These are phyloP conservation scores for Enteromius afrohamiltoni DNA, from an alignment of 2,797 vertebrate species.

Conservation along the genomic window DNA sequence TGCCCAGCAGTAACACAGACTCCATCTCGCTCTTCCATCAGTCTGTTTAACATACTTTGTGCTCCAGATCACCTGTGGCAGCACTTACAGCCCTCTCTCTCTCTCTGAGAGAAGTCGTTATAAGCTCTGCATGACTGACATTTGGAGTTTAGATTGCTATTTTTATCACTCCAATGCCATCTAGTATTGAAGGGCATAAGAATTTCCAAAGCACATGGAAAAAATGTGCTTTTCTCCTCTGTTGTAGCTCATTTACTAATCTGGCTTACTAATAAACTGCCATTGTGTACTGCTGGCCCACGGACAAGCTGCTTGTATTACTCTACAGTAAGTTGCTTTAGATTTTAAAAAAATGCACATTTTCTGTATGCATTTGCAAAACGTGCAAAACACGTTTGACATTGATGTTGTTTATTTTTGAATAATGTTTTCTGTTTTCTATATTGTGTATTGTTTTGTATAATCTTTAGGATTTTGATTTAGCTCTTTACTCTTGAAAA, in stretches of 20 bases:
- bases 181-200: background rate
- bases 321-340: background rate
- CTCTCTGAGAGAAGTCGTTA: background rate
- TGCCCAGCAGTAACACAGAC: background rate
- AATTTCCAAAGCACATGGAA: background rate
- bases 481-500: background rate
- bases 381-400: background rate
- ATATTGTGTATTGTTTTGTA: background rate
- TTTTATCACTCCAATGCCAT: background rate
- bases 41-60: background rate
- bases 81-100: background rate
- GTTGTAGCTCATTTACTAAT: background rate
- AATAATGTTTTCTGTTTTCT: background rate
- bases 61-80: background rate
- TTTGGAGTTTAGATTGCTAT: background rate
- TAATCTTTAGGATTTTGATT: background rate
- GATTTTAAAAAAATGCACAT: background rate
- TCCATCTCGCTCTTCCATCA: background rate
- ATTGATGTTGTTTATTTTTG: no score
- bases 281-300: no score
- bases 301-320: background rate
- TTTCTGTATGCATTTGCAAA: background rate
- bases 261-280: background rate
- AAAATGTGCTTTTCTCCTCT: background rate
- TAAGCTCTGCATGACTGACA: background rate